Conservation (phyloP, 2,797 vertebrate species). For the Rhinella marina region DNA sequence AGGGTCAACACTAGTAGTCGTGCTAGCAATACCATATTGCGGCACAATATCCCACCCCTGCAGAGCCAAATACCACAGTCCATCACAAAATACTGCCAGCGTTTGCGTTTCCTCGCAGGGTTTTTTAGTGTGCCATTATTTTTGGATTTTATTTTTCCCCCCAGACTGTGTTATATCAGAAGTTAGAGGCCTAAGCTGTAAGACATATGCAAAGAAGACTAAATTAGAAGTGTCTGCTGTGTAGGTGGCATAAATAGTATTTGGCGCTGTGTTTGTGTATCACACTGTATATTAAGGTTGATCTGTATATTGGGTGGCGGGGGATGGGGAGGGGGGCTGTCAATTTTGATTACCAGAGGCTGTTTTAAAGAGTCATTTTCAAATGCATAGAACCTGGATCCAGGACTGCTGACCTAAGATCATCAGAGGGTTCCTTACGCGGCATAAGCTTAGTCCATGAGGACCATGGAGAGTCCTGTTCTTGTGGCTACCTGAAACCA, state of each 20-base stretch:
- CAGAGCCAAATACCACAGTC: too few species aligned
- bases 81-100: too few species aligned
- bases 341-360: not conserved
- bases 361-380: not conserved
- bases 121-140: not conserved
- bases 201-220: not conserved
- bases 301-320: not conserved
- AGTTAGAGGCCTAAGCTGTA: not conserved
- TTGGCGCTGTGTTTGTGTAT: not conserved
- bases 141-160: not conserved
- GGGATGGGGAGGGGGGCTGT: not conserved
- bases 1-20: too few species aligned
- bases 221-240: slow-evolving; percentile 20
- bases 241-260: not conserved
- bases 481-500: too few species aligned
- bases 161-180: not conserved
- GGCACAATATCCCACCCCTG: too few species aligned
- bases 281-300: not conserved
- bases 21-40: too few species aligned
- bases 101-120: too few species aligned
- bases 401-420: not conserved
- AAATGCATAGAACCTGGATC: not conserved
- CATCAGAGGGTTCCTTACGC: not conserved
- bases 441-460: not conserved
- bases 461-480: too few species aligned